These are phyloP conservation scores for Zeus faber DNA, from an alignment of 2,113 vertebrate species.

Conservation along the genomic window DNA sequence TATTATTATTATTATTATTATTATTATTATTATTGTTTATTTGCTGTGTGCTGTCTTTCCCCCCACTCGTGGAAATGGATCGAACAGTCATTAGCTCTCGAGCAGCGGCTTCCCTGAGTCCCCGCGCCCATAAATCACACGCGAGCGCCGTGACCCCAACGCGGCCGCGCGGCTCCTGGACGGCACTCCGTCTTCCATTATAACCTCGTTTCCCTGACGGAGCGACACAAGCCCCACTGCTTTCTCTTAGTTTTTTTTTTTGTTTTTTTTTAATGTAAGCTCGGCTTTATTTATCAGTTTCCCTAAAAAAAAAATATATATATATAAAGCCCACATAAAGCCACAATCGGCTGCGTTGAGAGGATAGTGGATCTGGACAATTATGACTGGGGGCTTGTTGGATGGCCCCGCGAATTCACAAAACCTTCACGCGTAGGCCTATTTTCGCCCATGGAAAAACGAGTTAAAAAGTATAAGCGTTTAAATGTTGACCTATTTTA, in stretches of 20 bases:
- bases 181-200: conserved; percentile 74
- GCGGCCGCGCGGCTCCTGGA: conserved; percentile 66
- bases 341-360: too few relatives aligned
- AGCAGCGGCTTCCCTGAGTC: conserved; percentile 74
- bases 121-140: conserved; percentile 76
- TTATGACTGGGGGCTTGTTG: too few relatives aligned
- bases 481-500: too few relatives aligned
- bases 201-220: conserved; percentile 70
- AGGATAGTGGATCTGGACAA: too few relatives aligned
- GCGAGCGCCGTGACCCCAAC: conserved; percentile 73
- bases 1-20: not conserved
- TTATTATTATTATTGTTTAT: conserved; percentile 32
- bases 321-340: too few relatives aligned
- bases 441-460: too few relatives aligned
- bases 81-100: conserved; percentile 76
- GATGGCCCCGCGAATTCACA: too few relatives aligned
- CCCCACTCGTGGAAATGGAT: conserved; percentile 56
- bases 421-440: too few relatives aligned
- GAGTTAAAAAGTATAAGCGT: too few relatives aligned
- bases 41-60: conserved; percentile 45
- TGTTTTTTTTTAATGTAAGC: conserved; percentile 28
- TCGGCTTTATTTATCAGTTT: conserved; percentile 60
- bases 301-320: too few relatives aligned
- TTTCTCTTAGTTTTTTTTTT: conserved; percentile 45
- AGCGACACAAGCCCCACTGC: conserved; percentile 59